Evolutionary conservation across 2,888 invertebrate genomes (phyloP).

Genomic region (Oligia latruncula): DNA sequence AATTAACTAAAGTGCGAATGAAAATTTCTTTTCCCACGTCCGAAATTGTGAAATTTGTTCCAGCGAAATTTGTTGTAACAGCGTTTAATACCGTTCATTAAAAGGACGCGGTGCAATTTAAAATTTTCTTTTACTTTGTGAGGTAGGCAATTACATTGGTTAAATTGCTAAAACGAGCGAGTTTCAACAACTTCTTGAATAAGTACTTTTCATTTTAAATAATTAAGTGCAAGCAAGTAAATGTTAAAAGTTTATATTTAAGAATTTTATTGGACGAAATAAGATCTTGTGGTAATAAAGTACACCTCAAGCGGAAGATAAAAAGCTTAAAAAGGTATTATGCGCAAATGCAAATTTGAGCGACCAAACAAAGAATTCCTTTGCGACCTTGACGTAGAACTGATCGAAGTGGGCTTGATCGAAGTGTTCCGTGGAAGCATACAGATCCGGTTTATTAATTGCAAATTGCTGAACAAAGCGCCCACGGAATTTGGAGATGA

Average conservation of each 20-base stretch:
- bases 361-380: constrained; percentile 63
- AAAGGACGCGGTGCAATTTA: constrained; percentile 53
- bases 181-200: constrained; percentile 49
- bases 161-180: constrained; percentile 53
- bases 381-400: constrained; percentile 51
- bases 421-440: constrained; percentile 41
- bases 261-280: constrained; percentile 30
- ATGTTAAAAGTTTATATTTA: constrained; percentile 30
- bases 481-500: constrained; percentile 60
- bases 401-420: background rate
- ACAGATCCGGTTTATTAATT: constrained; percentile 65
- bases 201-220: constrained; percentile 53
- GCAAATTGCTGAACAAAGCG: constrained; percentile 53
- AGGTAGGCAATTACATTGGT: constrained; percentile 48
- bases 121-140: constrained; percentile 55
- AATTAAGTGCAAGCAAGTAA: constrained; percentile 34
- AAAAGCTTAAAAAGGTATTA: constrained; percentile 47
- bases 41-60: constrained; percentile 48
- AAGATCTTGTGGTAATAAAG: constrained; percentile 18
- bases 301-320: constrained; percentile 38
- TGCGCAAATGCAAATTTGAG: constrained; percentile 55
- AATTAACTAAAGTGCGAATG: constrained; percentile 36
- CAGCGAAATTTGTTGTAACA: constrained; percentile 1
- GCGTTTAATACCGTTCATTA: constrained; percentile 25
- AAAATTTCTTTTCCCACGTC: constrained; percentile 43